Base-by-base conservation (phyloP, 2,113 vertebrate genomes). In the Phyllopteryx taeniolatus region DNA sequence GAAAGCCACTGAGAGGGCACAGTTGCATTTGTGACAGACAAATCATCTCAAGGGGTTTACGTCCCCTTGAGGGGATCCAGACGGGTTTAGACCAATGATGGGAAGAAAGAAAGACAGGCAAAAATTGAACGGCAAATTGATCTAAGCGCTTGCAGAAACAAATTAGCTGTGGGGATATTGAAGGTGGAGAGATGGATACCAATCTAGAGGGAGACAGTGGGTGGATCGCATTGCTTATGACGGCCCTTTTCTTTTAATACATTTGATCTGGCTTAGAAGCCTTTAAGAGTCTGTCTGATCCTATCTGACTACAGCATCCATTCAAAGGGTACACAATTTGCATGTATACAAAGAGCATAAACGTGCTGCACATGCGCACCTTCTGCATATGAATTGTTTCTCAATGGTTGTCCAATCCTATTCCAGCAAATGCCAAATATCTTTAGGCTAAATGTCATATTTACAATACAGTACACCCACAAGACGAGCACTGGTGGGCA, bases 21-120 rank as follows among this genome's bases (percentile, higher is more conserved):
- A 79, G 88, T 86, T 78, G 73, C 75, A 86, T 84, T 87, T 88
- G 85, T 86, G 89, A 91, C 83, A 86, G 85, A 87, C 83, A 89
- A 88, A 91, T 90, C 85, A 90, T 81, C 69, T 75, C 72, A 78
- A 84, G 76, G 79, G 77, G 77, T 73, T 80, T 82, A 83, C 75
- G 85, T 66, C 70, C 68, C 72, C 78, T 71, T 14, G 47, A 66
- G 79, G 76, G 73, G 73, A 78, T 74, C 85, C 70, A 68, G 76
- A 77, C 62, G 77, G 81, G 80, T 77, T 83, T 79, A 72, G 79
- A 72, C 73, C 61, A 79, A 73, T 80, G 81, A 80, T 78, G 77
- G 79, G 59, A 67, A 67, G 71, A 81, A 44, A 74, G 44, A 72
- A 71, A 49, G 76, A 68, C 72, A 64, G 35, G 63, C 15, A 17